These are phyloP conservation scores for Drosophila mauritiana DNA, from an alignment of 1,140 invertebrate species.

Conservation along the genomic window DNA sequence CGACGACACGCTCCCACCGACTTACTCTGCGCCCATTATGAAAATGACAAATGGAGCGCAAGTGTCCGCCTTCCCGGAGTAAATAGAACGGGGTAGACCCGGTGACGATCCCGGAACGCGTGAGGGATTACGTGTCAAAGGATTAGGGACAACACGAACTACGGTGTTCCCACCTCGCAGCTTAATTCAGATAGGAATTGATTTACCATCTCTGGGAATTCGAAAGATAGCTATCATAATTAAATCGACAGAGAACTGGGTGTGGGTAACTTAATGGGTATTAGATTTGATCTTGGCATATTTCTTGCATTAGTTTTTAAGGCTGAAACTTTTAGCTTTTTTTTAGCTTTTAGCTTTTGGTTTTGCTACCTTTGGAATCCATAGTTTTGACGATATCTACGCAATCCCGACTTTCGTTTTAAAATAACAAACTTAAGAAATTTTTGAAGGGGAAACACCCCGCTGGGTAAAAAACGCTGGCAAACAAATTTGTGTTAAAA, in stretches of 20 bases:
- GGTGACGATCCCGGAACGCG: constrained; percentile 28
- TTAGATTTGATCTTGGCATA: too few relatives aligned
- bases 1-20: constrained; percentile 56
- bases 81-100: constrained; percentile 41
- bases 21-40: constrained; percentile 64
- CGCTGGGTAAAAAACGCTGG: not conserved
- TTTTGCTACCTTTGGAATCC: not conserved
- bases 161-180: constrained; percentile 24
- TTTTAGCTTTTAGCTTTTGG: too few relatives aligned
- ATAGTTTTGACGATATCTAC: too few relatives aligned
- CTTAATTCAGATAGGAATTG: constrained; percentile 17
- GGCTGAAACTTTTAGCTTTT: too few relatives aligned
- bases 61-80: constrained; percentile 29
- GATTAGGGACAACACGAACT: constrained; percentile 51
- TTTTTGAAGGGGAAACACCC: not conserved
- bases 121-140: constrained; percentile 62
- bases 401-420: too few relatives aligned
- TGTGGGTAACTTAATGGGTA: not conserved
- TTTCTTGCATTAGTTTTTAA: too few relatives aligned
- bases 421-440: not conserved
- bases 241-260: not conserved
- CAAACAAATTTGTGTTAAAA: constrained; percentile 39
- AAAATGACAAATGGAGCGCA: constrained; percentile 75
- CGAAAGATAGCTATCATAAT: constrained; percentile 11
- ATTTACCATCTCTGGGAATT: constrained; percentile 18